phyloP scores from a whole-genome alignment of 2,113 vertebrate species.

The Gorsachius goisagi region DNA sequence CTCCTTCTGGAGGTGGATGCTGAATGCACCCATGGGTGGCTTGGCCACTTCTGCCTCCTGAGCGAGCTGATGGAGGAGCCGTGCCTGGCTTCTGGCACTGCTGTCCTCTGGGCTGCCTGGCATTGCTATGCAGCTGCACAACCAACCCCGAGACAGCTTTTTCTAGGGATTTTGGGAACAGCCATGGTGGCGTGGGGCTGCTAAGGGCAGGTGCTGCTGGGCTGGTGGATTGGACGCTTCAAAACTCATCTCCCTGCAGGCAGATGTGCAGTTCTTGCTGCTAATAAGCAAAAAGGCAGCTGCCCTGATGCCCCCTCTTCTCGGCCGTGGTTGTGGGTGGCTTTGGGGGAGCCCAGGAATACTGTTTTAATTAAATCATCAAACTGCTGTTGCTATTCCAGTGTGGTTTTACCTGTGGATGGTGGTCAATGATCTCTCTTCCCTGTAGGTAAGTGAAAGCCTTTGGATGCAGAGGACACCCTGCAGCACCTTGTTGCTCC shows the following conservation, averaged over 20 bases:
- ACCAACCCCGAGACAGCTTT: not conserved
- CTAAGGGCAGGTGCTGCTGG: not conserved
- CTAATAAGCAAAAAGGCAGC: not conserved
- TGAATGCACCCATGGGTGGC: not conserved
- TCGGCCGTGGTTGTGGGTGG: not conserved
- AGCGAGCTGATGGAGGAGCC: not conserved
- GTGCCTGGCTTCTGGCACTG: not conserved
- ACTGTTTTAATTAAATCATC: not conserved
- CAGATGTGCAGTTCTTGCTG: too few species aligned
- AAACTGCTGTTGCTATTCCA: rapidly evolving
- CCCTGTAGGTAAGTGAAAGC: rapidly evolving
- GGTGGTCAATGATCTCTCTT: not conserved
- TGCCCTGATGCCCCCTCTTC: rapidly evolving
- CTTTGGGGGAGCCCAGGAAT: not conserved
- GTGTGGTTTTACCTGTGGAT: not conserved
- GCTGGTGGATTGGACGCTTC: not conserved
- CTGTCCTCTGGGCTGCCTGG: not conserved
- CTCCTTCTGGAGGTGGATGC: not conserved
- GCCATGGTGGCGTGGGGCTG: not conserved
- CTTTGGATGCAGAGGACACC: not conserved
- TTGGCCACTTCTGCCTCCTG: not conserved
- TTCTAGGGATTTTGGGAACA: not conserved
- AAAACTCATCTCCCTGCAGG: not conserved
- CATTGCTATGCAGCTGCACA: not conserved
- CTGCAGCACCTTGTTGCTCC: not conserved